Evolutionary conservation across 2,113 vertebrate genomes (phyloP), one percentile per base, ranked within the genome.

Genomic region (Casuarius casuarius): DNA sequence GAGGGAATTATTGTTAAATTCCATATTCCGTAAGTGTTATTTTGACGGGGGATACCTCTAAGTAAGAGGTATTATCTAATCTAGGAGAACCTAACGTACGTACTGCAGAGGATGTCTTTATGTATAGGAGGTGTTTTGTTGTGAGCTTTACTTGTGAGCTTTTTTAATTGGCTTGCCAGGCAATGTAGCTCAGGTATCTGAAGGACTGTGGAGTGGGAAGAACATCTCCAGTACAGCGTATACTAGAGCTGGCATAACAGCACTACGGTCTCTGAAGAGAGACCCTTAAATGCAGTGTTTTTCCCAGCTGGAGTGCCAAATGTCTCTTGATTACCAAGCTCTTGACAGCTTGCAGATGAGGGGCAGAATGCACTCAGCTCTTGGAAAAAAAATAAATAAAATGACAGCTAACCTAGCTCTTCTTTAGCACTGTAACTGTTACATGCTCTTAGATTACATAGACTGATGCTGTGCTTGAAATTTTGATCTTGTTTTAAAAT

Each of bases 261-360:
- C 54, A n/a, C 62, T 59, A 5, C 25, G 68, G 49, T n/a, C 87
- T 94, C 73, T 89, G 86, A 87, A 92, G 77, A 94, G 65, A 82
- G 22, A 73, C 38, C 35, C 44, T 94, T 79, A 95, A 85, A 91
- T 71, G 54, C 74, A 79, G 89, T 94, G 66, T 49, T 71, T 94
- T 95, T 96, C 78, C 81, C 87, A 95, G 84, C 59, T 87, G 93
- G 88, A 95, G 85, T 96, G 35, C 95, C 80, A 92, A 94, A 94
- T 91, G 59, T 84, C 59, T 94, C 67, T 70, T 84, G 92, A 96
- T 96, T 96, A 91, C 67, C 40, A 84, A 56, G 28, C 84, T 87
- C 91, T 95, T 94, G 63, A 85, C 54, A 80, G 74, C 7, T 75
- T 88, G 40, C 19, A 89, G 59, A 91, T 89, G 74, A 91, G 78